phyloP scores from a whole-genome alignment of 2,113 vertebrate genomes.

The Plectropomus leopardus region DNA sequence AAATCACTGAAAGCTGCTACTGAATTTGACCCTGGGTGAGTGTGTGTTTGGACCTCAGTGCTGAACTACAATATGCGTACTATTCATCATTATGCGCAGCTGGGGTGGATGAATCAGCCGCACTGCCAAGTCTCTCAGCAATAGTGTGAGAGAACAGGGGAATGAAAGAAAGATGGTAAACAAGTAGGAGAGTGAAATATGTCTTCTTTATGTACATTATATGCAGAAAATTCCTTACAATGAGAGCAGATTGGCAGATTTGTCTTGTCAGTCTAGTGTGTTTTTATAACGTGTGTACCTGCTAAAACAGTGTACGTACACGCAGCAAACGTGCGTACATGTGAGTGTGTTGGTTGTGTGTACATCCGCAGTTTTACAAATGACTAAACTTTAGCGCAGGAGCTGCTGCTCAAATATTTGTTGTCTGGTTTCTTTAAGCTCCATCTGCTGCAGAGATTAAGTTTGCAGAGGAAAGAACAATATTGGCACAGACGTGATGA shows the following conservation, averaged over 20 bases:
- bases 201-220: background rate
- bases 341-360: slow-evolving; percentile 14
- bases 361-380: background rate
- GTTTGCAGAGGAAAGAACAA: slow-evolving; percentile 25
- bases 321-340: background rate
- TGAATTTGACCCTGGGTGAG: slow-evolving; percentile 9
- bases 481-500: slow-evolving; percentile 20
- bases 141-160: background rate
- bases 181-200: background rate
- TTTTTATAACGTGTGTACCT: background rate
- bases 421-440: slow-evolving; percentile 15
- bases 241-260: background rate
- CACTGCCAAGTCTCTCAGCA: slow-evolving; percentile 31
- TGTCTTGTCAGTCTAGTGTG: background rate
- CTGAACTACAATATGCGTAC: slow-evolving; percentile 44
- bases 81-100: slow-evolving; percentile 57
- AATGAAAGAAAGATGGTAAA: background rate
- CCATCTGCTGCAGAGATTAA: slow-evolving; percentile 22
- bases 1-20: slow-evolving; percentile 5
- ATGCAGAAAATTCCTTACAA: background rate
- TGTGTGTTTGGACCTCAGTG: slow-evolving; percentile 79
- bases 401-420: slow-evolving; percentile 32
- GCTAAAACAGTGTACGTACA: slow-evolving; percentile 4
- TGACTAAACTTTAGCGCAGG: background rate
- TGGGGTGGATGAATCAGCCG: slow-evolving; percentile 31